A percentile compares a stretch with the other conserved stretches of the same genome.
These are phyloP conservation scores for Tryphoninae sp. DNA, from an alignment of 2,888 invertebrate genomes.

Conservation along the genomic window DNA sequence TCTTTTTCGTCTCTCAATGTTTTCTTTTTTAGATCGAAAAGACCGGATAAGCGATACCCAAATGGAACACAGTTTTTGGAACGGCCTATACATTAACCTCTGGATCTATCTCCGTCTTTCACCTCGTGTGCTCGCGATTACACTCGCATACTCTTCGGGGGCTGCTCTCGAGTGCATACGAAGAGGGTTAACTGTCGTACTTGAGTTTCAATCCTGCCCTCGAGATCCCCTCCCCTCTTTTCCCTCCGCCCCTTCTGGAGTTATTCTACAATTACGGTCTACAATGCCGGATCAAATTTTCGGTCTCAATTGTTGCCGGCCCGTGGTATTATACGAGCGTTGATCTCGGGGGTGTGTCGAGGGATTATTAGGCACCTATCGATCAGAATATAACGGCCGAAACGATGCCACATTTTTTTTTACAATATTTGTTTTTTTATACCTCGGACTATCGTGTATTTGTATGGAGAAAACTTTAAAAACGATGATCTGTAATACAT, in stretches of 20 bases:
- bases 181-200: slow-evolving; percentile 60
- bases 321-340: slow-evolving; percentile 24
- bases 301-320: slow-evolving; percentile 53
- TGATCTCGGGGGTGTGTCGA: slow-evolving; percentile 45
- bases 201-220: slow-evolving; percentile 55
- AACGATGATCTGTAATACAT: no score
- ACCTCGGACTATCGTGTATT: background rate
- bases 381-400: slow-evolving; percentile 23
- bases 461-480: background rate
- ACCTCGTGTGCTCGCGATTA: slow-evolving; percentile 13
- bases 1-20: background rate
- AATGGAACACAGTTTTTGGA: background rate
- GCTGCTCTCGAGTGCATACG: slow-evolving; percentile 53
- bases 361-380: slow-evolving; percentile 28
- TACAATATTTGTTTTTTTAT: background rate
- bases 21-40: background rate
- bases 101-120: slow-evolving; percentile 25
- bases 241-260: slow-evolving; percentile 1
- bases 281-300: slow-evolving; percentile 55
- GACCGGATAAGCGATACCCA: background rate
- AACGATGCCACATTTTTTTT: slow-evolving; percentile 10
- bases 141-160: slow-evolving; percentile 35
- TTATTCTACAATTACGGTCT: slow-evolving; percentile 55
- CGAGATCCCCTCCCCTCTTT: slow-evolving; percentile 17
- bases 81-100: background rate